Evolutionary conservation across 1,140 invertebrate genomes (phyloP).

Genomic region (Thereuonema tuberculata): DNA sequence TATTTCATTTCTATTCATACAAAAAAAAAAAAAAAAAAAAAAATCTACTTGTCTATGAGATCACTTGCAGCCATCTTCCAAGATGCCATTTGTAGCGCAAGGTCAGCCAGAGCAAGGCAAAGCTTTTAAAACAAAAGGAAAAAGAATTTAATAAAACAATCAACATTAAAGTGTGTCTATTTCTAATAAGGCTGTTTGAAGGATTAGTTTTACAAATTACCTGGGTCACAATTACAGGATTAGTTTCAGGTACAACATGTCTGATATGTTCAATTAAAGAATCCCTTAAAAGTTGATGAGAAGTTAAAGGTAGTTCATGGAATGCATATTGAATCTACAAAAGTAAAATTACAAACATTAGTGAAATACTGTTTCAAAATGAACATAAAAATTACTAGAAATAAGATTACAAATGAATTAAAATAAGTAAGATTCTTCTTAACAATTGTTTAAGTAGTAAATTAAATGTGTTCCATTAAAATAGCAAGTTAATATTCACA

Average conservation of each 20-base stretch:
- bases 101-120: slow-evolving; percentile 78
- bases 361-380: background rate
- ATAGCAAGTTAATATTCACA: no score
- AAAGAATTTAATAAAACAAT: slow-evolving; percentile 19
- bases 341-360: slow-evolving; percentile 2
- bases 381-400: no score
- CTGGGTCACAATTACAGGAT: slow-evolving; percentile 74
- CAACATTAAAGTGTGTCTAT: background rate
- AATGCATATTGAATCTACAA: slow-evolving; percentile 67
- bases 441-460: no score
- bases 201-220: slow-evolving; percentile 30
- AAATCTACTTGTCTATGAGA: slow-evolving; percentile 58
- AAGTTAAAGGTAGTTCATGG: slow-evolving; percentile 74
- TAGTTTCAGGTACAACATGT: slow-evolving; percentile 65
- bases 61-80: slow-evolving; percentile 83
- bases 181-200: no score
- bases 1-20: no score
- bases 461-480: no score
- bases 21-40: no score
- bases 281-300: slow-evolving; percentile 71
- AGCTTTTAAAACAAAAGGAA: slow-evolving; percentile 42
- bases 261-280: slow-evolving; percentile 81
- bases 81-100: slow-evolving; percentile 80
- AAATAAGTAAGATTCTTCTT: no score
- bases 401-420: no score